Evolutionary conservation across 1,140 invertebrate species (phyloP).

Genomic region (Drosophila kepulauana): DNA sequence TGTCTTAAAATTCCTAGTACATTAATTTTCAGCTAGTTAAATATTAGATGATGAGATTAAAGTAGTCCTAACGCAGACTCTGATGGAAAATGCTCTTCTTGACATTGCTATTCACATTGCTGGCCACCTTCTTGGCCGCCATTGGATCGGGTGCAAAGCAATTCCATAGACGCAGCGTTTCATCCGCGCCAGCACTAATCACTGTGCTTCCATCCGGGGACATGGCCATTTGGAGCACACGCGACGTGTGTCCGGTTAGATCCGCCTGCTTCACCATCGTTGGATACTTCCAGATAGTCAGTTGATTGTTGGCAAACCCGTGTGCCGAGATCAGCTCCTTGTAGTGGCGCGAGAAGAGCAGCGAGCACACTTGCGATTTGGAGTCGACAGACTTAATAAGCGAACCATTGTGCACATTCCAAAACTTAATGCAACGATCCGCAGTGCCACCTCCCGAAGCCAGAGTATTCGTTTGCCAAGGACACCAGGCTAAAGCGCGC

Average conservation of each 20-base stretch:
- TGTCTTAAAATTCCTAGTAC: slow-evolving; percentile 8
- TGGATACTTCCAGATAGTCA: slow-evolving; percentile 99
- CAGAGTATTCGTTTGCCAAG: slow-evolving; percentile 95
- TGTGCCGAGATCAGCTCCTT: slow-evolving; percentile 98
- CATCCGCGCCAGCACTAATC: slow-evolving; percentile 97
- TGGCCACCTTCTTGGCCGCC: slow-evolving; percentile 90
- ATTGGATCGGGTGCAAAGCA: slow-evolving; percentile 94
- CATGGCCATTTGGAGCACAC: slow-evolving; percentile 96
- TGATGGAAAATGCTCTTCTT: slow-evolving; percentile 90
- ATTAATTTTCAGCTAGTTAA: slow-evolving; percentile 30
- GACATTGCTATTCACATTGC: slow-evolving; percentile 87
- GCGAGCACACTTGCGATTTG: slow-evolving; percentile 96
- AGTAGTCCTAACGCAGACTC: slow-evolving; percentile 86
- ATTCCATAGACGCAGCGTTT: slow-evolving; percentile 97
- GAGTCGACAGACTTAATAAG: slow-evolving; percentile 94
- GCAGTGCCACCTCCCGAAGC: slow-evolving; percentile 98
- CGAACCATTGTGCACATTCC: slow-evolving; percentile 95
- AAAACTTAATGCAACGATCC: slow-evolving; percentile 95
- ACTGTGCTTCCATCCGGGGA: slow-evolving; percentile 98
- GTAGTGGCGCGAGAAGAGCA: slow-evolving; percentile 97
- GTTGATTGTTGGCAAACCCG: slow-evolving; percentile 97
- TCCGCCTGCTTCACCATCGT: slow-evolving; percentile 93
- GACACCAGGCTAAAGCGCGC: slow-evolving; percentile 98
- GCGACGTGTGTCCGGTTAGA: slow-evolving; percentile 93
- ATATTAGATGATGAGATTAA: neutral